Percentiles rank a stretch among this genome's conserved stretches.
These are phyloP conservation scores for Eriocheir sinensis DNA, from an alignment of 1,140 invertebrate genomes.

Conservation along the genomic window DNA sequence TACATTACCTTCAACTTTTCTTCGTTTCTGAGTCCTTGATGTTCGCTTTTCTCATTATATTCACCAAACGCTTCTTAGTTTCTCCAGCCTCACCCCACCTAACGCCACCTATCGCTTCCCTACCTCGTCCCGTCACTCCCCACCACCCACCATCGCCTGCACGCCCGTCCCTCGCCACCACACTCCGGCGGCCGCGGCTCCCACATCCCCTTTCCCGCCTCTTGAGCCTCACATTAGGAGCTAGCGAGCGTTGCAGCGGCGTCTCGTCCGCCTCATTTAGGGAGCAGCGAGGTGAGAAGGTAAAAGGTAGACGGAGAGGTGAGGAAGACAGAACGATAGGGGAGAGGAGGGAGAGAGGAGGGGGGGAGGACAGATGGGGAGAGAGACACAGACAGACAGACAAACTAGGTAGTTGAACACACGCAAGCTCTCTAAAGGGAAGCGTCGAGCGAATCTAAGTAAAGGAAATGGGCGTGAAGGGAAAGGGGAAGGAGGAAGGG, in stretches of 20 bases:
- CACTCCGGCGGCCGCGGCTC: not conserved
- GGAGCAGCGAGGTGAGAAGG: not conserved
- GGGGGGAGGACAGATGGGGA: not conserved
- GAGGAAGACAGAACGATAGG: not conserved
- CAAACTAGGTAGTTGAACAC: too few species aligned
- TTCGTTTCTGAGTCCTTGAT: too few species aligned
- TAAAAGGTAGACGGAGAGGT: not conserved
- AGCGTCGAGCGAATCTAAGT: not conserved
- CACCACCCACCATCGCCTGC: too few species aligned
- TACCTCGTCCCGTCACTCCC: not conserved
- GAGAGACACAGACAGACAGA: not conserved
- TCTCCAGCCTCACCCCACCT: not conserved
- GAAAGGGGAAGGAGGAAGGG: not conserved
- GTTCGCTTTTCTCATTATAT: too few species aligned
- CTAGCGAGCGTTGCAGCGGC: not conserved
- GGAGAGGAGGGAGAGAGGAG: not conserved
- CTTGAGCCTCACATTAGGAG: not conserved
- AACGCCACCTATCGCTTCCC: too few species aligned
- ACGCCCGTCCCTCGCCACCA: not conserved
- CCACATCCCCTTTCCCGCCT: conserved; percentile 9
- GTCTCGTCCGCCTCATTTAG: not conserved
- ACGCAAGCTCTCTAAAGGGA: not conserved
- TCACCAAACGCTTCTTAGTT: too few species aligned
- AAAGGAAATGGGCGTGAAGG: not conserved
- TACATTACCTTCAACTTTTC: too few species aligned